Evolutionary conservation across 2,113 vertebrate species (phyloP).

Genomic region (Calyptomena viridis): DNA sequence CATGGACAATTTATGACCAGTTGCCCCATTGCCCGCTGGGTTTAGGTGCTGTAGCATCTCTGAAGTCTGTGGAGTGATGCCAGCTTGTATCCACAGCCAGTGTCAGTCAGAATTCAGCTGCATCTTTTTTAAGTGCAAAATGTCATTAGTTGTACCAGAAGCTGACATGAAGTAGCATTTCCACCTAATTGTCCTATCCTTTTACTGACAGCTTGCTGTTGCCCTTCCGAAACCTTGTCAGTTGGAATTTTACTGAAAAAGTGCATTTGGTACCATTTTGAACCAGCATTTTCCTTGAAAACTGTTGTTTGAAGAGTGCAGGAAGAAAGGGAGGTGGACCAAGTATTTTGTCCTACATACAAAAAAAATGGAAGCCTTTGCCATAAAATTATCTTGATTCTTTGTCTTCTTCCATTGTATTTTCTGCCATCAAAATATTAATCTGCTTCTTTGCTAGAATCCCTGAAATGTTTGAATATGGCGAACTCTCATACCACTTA

Average conservation of each 20-base stretch:
- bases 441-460: neutral
- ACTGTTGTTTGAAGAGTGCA: neutral
- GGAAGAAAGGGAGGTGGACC: neutral
- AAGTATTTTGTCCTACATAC: neutral
- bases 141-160: constrained; percentile 60
- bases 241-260: constrained; percentile 46
- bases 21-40: neutral
- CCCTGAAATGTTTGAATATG: neutral
- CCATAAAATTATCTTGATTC: neutral
- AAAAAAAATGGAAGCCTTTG: neutral
- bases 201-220: constrained; percentile 55
- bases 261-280: constrained; percentile 43
- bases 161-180: constrained; percentile 57
- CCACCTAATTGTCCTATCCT: constrained; percentile 53
- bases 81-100: neutral
- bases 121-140: constrained; percentile 63
- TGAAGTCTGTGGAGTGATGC: constrained; percentile 15
- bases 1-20: neutral
- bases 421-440: neutral
- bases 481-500: neutral
- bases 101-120: constrained; percentile 52
- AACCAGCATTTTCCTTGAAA: constrained; percentile 29
- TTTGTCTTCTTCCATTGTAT: neutral
- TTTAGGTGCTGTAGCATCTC: neutral
- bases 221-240: constrained; percentile 53